Percentiles rank a stretch among this genome's conserved stretches.
Evolutionary conservation across 1,140 invertebrate species (phyloP).

Genomic region (Chrysopa pallens): DNA sequence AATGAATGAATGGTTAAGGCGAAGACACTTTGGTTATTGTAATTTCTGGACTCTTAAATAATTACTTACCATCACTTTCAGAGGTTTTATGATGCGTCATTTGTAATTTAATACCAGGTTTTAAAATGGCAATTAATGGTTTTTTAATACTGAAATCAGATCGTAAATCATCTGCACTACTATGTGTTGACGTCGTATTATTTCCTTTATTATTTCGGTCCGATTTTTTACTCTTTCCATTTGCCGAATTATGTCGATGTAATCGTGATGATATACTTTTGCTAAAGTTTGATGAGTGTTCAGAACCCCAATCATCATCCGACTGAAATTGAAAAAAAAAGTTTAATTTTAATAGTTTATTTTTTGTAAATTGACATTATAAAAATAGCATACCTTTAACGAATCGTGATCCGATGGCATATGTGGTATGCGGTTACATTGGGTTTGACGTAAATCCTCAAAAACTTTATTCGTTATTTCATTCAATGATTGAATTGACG

Average conservation of each 20-base stretch:
- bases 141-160: slow-evolving; percentile 18
- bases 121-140: slow-evolving; percentile 49
- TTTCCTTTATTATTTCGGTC: slow-evolving; percentile 14
- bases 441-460: slow-evolving; percentile 56
- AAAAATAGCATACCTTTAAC: slow-evolving; percentile 30
- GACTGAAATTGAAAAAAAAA: slow-evolving; percentile 31
- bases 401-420: slow-evolving; percentile 32
- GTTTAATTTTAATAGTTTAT: slow-evolving; percentile 5
- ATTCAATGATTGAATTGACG: slow-evolving; percentile 30
- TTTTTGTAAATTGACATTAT: neutral
- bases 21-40: too few relatives aligned
- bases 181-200: neutral
- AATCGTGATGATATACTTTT: slow-evolving; percentile 44
- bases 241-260: slow-evolving; percentile 39
- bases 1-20: too few relatives aligned
- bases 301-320: slow-evolving; percentile 48
- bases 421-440: slow-evolving; percentile 23
- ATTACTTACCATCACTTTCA: slow-evolving; percentile 43
- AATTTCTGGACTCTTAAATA: neutral
- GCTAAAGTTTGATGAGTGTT: slow-evolving; percentile 33
- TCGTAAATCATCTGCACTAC: slow-evolving; percentile 1
- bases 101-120: slow-evolving; percentile 47
- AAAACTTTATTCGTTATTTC: slow-evolving; percentile 75
- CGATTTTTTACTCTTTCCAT: slow-evolving; percentile 14
- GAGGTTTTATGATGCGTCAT: slow-evolving; percentile 31